Conservation (phyloP, 2,888 invertebrate genomes). For the Eristalis arbustorum region DNA sequence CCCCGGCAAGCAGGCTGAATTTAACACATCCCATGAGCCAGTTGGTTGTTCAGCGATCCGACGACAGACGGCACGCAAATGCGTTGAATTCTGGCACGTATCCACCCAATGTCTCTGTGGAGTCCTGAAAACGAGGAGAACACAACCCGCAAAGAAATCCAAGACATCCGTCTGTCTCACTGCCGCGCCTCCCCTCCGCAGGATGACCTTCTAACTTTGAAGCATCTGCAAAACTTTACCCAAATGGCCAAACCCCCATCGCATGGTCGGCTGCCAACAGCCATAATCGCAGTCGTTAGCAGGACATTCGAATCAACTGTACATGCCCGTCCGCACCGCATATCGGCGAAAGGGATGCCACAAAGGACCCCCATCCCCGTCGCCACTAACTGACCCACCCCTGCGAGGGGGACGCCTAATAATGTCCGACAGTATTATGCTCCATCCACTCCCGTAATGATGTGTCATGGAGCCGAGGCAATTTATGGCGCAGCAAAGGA, state of each 20-base stretch:
- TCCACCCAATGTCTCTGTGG: not conserved
- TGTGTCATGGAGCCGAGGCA: conserved; percentile 66
- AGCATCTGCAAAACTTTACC: conserved; percentile 22
- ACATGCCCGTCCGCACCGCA: conserved; percentile 17
- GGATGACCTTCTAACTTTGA: not conserved
- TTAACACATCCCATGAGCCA: no score
- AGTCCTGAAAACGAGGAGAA: not conserved
- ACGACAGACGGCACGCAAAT: not conserved
- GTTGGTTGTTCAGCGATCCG: no score
- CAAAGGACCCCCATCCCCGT: conserved; percentile 3
- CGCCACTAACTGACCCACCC: not conserved
- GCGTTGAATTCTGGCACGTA: not conserved
- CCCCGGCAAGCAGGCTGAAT: no score
- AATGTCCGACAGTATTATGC: conserved; percentile 48
- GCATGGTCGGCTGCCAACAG: not conserved
- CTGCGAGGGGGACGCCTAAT: not conserved
- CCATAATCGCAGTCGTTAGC: conserved; percentile 49
- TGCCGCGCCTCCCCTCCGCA: not conserved
- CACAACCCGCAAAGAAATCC: not conserved
- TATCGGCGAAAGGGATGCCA: conserved; percentile 43
- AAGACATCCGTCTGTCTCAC: not conserved
- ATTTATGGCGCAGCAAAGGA: conserved; percentile 66
- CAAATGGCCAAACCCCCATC: not conserved
- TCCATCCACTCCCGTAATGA: conserved; percentile 65
- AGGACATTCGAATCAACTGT: conserved; percentile 37